These are phyloP conservation scores for Spea multiplicata DNA, from an alignment of 2,113 vertebrate genomes.

Conservation along the genomic window DNA sequence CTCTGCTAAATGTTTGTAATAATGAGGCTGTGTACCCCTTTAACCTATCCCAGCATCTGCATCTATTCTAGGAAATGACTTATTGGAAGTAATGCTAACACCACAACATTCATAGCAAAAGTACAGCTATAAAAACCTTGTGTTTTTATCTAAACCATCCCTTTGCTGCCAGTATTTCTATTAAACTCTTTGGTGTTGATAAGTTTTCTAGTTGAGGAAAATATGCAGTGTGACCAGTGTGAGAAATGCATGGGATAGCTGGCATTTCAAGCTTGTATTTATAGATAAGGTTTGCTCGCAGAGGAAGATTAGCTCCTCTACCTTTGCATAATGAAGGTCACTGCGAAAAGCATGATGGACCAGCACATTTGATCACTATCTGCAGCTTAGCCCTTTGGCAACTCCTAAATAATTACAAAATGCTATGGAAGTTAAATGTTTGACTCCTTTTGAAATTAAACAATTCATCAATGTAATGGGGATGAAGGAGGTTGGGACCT, in stretches of 20 bases:
- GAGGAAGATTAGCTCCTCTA: constrained; percentile 31
- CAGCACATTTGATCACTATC: constrained; percentile 31
- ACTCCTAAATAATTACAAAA: constrained; percentile 35
- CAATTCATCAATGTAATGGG: constrained; percentile 40
- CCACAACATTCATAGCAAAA: too few species aligned
- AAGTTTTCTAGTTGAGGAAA: not conserved
- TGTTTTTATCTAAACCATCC: too few species aligned
- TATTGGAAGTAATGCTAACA: too few species aligned
- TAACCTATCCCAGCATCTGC: too few species aligned
- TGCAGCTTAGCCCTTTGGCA: constrained; percentile 26
- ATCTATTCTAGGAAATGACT: too few species aligned
- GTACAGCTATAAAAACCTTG: too few species aligned
- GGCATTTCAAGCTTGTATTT: not conserved
- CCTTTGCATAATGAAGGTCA: constrained; percentile 26
- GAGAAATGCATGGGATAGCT: not conserved
- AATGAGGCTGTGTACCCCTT: too few species aligned
- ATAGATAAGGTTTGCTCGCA: constrained; percentile 18
- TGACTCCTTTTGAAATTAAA: constrained; percentile 27
- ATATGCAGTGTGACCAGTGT: not conserved
- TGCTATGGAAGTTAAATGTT: constrained; percentile 19
- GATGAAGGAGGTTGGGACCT: constrained; percentile 35
- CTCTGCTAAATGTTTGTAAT: too few species aligned
- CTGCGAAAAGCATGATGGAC: constrained; percentile 4
- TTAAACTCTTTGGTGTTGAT: not conserved
- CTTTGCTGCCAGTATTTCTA: too few species aligned